Evolutionary conservation across 2,797 vertebrate species (phyloP), one percentile per base, ranked within the genome.

Genomic region (Arrhamphus sclerolepis): DNA sequence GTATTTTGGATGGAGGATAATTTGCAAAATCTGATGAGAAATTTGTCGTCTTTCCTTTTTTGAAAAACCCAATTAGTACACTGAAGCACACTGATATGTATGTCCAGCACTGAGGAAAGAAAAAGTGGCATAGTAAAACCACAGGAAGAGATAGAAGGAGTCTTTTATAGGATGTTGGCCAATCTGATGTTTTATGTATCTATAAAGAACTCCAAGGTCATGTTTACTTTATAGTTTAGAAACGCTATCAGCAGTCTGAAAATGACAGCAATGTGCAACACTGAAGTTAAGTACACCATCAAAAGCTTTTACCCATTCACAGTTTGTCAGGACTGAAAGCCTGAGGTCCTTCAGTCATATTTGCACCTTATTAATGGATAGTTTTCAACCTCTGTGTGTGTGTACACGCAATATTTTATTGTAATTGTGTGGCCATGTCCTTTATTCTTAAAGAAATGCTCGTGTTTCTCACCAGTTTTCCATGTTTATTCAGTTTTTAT

Each of bases 201-300:
- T 52, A 82, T 89, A 86, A 89, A 89, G 77, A 78, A 57, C 77
- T 81, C 56, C 83, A 90, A 90, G 89, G 86, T 77, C 86, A 66
- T 47, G 68, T 49, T 79, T 77, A 81, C 86, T 80, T 70, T 77
- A 64, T 48, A 42, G 58, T 72, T 77, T 56, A 47, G 70, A 78
- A 81, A 78, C 44, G 44, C 62, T 68, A 76, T 66, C 62, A 61
- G 48, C 21, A 54, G 20, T 70, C 66, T 38, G 66, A 56, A 83
- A 85, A 74, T 39, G 61, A 56, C 44, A 56, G 54, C 7, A 78
- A 68, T 78, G 79, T 80, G 75, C 5, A 48, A 42, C 56, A 77
- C 59, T 31, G 22, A 77, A 78, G 65, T 75, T 75, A 82, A 84
- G 78, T 78, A 71, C 76, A 74, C 62, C 80, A 61, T 68, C 50